A percentile compares a stretch with the other conserved stretches of the same genome.
Conservation (phyloP, 2,113 vertebrate genomes). For the Bombycilla garrulus region DNA sequence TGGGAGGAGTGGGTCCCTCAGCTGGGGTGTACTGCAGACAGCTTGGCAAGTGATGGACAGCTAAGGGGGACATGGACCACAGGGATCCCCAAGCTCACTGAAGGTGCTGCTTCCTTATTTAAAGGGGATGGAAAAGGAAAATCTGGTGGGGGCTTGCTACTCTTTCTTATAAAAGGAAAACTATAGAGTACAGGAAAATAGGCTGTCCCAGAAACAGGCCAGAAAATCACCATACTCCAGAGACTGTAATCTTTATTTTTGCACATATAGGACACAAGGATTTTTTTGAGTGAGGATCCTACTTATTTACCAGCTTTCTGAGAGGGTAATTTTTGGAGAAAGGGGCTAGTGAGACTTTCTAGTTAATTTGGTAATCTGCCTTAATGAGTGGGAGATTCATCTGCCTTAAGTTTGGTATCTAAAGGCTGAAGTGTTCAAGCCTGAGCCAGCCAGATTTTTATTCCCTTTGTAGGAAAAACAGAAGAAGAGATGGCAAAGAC, state of each 20-base stretch:
- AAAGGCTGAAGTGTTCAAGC: background rate
- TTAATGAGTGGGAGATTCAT: background rate
- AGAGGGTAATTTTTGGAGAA: background rate
- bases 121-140: background rate
- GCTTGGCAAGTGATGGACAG: background rate
- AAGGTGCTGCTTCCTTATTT: background rate
- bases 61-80: accelerated
- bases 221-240: conserved; percentile 14
- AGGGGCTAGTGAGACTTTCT: background rate
- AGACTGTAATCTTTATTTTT: conserved; percentile 18
- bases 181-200: conserved; percentile 5
- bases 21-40: background rate
- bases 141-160: background rate
- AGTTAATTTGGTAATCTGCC: background rate
- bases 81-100: background rate
- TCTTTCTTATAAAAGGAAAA: background rate
- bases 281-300: background rate
- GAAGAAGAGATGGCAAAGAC: background rate
- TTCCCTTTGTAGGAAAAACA: background rate
- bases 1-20: background rate
- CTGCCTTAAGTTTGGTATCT: background rate
- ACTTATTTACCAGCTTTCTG: background rate
- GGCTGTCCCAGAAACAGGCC: conserved; percentile 34
- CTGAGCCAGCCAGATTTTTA: background rate
- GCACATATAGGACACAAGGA: conserved; percentile 7